phyloP scores from a whole-genome alignment of 2,797 vertebrate genomes.

The Propithecus perrieri region DNA sequence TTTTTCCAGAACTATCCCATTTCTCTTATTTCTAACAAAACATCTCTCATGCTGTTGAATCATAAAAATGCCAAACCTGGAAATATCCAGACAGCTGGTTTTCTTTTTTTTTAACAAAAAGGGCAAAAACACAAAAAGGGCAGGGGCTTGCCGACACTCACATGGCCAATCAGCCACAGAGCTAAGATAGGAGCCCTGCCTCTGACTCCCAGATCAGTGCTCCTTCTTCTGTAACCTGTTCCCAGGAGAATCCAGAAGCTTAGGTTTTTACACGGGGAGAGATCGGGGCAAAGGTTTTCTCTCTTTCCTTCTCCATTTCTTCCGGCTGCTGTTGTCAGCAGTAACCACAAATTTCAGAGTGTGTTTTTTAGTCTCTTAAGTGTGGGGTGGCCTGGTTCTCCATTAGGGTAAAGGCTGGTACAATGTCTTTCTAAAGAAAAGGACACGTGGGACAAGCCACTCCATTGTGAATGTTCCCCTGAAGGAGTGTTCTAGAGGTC shows the following conservation, averaged over 20 bases:
- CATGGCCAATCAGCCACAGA: neutral
- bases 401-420: neutral
- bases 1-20: neutral
- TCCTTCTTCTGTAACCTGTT: neutral
- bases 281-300: neutral
- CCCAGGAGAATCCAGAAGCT: neutral
- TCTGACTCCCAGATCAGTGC: neutral
- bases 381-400: neutral
- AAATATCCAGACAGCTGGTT: neutral
- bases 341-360: neutral
- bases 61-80: neutral
- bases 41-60: neutral
- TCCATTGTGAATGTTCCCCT: neutral
- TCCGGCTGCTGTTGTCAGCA: neutral
- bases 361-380: neutral
- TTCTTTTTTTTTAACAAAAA: neutral
- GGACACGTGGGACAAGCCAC: neutral
- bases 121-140: neutral
- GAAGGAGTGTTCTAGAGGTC: neutral
- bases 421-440: slow-evolving; percentile 6
- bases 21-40: neutral
- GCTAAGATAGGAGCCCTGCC: neutral
- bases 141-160: neutral
- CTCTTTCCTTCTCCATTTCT: neutral
- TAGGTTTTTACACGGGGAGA: neutral